Conservation (phyloP, 2,888 invertebrate genomes). For the Micoletzkya japonica region DNA sequence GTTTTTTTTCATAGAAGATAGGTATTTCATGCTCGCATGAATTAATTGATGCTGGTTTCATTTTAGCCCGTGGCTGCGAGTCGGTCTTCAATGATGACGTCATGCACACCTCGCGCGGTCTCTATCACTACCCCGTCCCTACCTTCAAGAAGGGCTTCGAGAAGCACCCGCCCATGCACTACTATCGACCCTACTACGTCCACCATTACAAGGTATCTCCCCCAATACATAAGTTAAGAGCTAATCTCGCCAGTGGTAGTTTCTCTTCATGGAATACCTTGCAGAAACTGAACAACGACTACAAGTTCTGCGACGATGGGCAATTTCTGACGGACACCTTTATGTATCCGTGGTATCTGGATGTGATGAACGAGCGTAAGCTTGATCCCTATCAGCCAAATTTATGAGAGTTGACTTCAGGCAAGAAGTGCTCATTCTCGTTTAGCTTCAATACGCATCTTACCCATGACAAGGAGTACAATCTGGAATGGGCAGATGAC, state of each 20-base stretch:
- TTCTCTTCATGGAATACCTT: no score
- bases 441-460: slow-evolving; percentile 23
- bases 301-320: slow-evolving; percentile 41
- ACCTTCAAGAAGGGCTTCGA: slow-evolving; percentile 38
- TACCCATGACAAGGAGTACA: slow-evolving; percentile 20
- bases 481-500: slow-evolving; percentile 19
- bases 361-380: slow-evolving; percentile 5
- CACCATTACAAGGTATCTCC: slow-evolving; percentile 37
- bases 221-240: not conserved
- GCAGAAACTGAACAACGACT: slow-evolving; percentile 37
- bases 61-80: slow-evolving; percentile 31
- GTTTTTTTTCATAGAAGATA: no score
- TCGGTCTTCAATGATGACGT: slow-evolving; percentile 47
- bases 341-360: slow-evolving; percentile 38
- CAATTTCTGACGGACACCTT: slow-evolving; percentile 35
- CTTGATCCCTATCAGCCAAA: not conserved
- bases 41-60: not conserved
- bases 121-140: slow-evolving; percentile 42
- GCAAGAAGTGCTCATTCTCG: slow-evolving; percentile 20
- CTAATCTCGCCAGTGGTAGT: no score
- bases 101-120: slow-evolving; percentile 40
- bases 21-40: no score
- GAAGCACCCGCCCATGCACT: slow-evolving; percentile 35
- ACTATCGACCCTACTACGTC: slow-evolving; percentile 42
- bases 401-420: not conserved